These are phyloP conservation scores for Seriola quinqueradiata DNA, from an alignment of 2,113 vertebrate genomes.

Conservation along the genomic window DNA sequence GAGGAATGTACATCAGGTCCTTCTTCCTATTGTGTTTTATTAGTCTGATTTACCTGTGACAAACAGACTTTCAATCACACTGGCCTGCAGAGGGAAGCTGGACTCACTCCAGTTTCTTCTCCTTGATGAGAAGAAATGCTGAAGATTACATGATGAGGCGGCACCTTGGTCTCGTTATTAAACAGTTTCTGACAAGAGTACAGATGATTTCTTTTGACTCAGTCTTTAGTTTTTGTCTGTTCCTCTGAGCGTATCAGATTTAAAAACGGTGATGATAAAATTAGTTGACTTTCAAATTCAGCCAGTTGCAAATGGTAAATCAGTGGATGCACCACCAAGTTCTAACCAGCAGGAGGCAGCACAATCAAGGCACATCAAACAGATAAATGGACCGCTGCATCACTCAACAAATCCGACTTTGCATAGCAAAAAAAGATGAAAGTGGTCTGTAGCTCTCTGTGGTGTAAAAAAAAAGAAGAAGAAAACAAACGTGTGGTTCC, in stretches of 20 bases:
- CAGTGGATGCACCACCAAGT: conserved; percentile 19
- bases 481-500: neutral
- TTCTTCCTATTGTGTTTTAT: neutral
- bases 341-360: conserved; percentile 65
- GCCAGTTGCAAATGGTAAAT: neutral
- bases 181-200: too few relatives aligned
- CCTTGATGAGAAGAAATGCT: too few relatives aligned
- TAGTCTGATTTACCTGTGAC: neutral
- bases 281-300: conserved; percentile 2
- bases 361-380: conserved; percentile 73
- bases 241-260: too few relatives aligned
- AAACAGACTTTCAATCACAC: neutral
- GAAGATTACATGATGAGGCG: too few relatives aligned
- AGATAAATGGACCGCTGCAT: conserved; percentile 6
- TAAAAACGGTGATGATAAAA: neutral
- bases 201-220: neutral
- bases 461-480: neutral
- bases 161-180: too few relatives aligned
- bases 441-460: conserved; percentile 4
- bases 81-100: neutral
- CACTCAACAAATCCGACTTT: conserved; percentile 25
- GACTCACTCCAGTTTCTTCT: neutral
- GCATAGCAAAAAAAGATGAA: conserved; percentile 29
- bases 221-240: neutral
- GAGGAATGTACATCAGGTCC: neutral